Evolutionary conservation across 2,797 vertebrate genomes (phyloP).

Genomic region (Dallia pectoralis): DNA sequence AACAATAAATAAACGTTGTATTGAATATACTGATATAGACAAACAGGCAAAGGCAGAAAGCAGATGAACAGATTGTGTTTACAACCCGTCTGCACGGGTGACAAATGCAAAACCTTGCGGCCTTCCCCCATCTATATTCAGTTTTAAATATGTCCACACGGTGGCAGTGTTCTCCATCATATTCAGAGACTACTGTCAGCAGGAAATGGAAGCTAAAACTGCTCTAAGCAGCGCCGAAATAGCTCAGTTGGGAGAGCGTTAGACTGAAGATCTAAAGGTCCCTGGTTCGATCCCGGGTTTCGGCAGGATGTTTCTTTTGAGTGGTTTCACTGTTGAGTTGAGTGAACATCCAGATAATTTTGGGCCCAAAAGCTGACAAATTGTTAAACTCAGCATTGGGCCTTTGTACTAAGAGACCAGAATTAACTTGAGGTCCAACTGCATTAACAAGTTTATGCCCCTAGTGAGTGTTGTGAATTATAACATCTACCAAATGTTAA

Average conservation of each 20-base stretch:
- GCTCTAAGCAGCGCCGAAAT: background rate
- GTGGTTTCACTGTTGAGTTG: too few species aligned
- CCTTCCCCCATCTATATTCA: background rate
- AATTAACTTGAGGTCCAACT: background rate
- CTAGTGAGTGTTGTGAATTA: background rate
- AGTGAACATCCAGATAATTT: too few species aligned
- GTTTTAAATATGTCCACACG: constrained; percentile 42
- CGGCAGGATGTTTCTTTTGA: too few species aligned
- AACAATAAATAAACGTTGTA: too few species aligned
- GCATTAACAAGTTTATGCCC: background rate
- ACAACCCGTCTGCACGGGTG: background rate
- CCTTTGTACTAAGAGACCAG: background rate
- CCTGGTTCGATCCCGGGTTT: constrained; percentile 66
- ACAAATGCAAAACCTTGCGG: background rate
- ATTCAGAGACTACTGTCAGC: background rate
- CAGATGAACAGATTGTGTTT: too few species aligned
- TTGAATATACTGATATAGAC: too few species aligned
- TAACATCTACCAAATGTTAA: background rate
- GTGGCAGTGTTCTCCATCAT: constrained; percentile 54
- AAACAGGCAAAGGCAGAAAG: too few species aligned
- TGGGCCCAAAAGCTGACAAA: too few species aligned
- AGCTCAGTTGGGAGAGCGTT: too few species aligned
- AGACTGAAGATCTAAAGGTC: constrained; percentile 58
- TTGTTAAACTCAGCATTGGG: too few species aligned
- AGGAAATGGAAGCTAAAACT: background rate